A percentile compares a stretch with the other conserved stretches of the same genome.
Evolutionary conservation across 2,113 vertebrate species (phyloP).

Genomic region (Canis aureus): DNA sequence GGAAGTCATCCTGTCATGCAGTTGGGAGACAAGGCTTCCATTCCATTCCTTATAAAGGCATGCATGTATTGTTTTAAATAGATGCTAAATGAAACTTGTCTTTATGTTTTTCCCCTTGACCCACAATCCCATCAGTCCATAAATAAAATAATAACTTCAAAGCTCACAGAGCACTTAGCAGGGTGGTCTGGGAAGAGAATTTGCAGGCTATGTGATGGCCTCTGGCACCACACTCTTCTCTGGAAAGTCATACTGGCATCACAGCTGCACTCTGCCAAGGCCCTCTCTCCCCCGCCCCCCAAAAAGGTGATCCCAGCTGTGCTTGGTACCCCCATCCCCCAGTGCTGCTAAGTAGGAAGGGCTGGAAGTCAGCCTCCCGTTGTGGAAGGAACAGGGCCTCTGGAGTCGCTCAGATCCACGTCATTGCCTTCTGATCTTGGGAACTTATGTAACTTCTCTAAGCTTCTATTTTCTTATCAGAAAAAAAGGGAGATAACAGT

Average conservation of each 20-base stretch:
- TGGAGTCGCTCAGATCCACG: too few species aligned
- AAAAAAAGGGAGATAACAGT: background rate
- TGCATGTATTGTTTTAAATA: conserved; percentile 1
- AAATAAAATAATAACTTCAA: background rate
- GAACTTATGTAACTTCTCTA: background rate
- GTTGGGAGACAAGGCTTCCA: background rate
- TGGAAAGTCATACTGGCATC: background rate
- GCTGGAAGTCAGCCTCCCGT: background rate
- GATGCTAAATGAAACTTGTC: conserved; percentile 14
- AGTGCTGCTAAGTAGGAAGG: background rate
- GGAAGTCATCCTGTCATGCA: background rate
- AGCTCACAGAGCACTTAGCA: background rate
- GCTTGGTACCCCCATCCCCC: accelerated
- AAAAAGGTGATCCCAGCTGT: background rate
- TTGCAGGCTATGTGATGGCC: background rate
- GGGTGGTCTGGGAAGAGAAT: background rate
- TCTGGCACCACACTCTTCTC: background rate
- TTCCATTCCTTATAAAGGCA: conserved; percentile 60
- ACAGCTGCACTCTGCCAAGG: background rate
- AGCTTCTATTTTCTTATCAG: conserved; percentile 57
- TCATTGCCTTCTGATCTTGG: background rate
- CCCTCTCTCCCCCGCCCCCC: accelerated
- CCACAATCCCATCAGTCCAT: background rate
- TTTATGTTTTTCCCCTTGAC: background rate
- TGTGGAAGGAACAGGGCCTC: background rate